Conservation (phyloP, 2,888 invertebrate species). For the Eupithecia inturbata region DNA sequence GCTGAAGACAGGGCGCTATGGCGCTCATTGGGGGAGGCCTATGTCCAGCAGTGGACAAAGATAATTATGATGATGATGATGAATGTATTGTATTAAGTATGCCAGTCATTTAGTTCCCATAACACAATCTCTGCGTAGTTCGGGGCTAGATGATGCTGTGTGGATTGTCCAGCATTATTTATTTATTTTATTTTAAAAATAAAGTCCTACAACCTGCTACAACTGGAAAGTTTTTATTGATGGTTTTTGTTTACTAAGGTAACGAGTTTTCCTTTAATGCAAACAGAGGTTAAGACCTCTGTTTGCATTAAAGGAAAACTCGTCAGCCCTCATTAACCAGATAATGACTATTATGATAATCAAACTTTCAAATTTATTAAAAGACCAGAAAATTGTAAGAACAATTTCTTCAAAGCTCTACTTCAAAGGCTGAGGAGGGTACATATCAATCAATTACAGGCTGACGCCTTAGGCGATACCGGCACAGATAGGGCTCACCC, state of each 20-base stretch:
- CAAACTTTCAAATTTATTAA: not conserved
- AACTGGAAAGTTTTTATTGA: not conserved
- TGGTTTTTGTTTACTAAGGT: not conserved
- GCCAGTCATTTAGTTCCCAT: too few species aligned
- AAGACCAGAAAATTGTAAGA: not conserved
- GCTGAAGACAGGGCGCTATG: too few species aligned
- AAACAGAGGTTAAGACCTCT: too few species aligned
- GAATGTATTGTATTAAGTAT: too few species aligned
- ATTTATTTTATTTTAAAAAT: too few species aligned
- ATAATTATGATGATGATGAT: too few species aligned
- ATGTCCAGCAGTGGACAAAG: too few species aligned
- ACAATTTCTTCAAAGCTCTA: slow-evolving; percentile 12
- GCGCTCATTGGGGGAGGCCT: too few species aligned
- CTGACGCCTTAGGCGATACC: slow-evolving; percentile 74
- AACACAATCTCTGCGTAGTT: too few species aligned
- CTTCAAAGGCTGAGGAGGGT: slow-evolving; percentile 55
- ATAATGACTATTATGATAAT: not conserved
- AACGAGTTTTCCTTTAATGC: too few species aligned
- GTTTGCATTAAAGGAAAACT: not conserved
- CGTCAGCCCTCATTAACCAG: not conserved
- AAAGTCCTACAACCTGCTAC: not conserved
- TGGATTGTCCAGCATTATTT: too few species aligned
- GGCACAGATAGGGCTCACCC: slow-evolving; percentile 64
- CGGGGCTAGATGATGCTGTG: too few species aligned
- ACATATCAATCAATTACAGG: slow-evolving; percentile 82